Evolutionary conservation across 2,797 vertebrate species (phyloP).

Genomic region (Trachurus trachurus): DNA sequence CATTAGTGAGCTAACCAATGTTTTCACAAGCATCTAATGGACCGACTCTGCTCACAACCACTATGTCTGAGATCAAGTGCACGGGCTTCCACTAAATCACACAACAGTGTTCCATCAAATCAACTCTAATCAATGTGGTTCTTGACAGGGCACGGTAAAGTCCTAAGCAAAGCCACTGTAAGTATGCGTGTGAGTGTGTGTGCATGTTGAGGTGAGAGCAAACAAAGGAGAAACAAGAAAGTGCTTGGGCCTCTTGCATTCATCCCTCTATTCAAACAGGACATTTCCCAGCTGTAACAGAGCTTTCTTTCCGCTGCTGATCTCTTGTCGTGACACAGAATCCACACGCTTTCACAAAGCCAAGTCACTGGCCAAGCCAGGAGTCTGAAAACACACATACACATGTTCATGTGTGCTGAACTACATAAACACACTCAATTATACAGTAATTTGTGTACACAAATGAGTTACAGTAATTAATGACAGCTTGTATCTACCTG

Average conservation of each 20-base stretch:
- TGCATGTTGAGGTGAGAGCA: conserved; percentile 17
- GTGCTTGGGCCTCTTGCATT: conserved; percentile 49
- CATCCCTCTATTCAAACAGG: conserved; percentile 60
- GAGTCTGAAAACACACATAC: conserved; percentile 34
- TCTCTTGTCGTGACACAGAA: conserved; percentile 75
- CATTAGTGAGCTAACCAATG: conserved; percentile 45
- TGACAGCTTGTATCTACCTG: background rate
- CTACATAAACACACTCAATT: conserved; percentile 2
- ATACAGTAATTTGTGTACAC: background rate
- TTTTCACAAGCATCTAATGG: conserved; percentile 55
- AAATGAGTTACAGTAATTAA: background rate
- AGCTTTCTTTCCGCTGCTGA: conserved; percentile 71
- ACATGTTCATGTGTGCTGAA: conserved; percentile 13
- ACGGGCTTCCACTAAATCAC: conserved; percentile 16
- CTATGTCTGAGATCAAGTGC: conserved; percentile 17
- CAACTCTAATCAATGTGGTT: background rate
- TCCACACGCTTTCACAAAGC: conserved; percentile 73
- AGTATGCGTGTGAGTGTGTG: background rate
- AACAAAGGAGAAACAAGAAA: conserved; percentile 32
- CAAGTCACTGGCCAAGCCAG: conserved; percentile 47
- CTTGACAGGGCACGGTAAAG: conserved; percentile 12
- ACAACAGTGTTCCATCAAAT: conserved; percentile 24
- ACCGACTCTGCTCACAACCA: conserved; percentile 39
- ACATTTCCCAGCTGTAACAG: conserved; percentile 70
- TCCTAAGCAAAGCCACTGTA: no score